phyloP scores from a whole-genome alignment of 2,888 invertebrate species.

The Thelaira solivaga region DNA sequence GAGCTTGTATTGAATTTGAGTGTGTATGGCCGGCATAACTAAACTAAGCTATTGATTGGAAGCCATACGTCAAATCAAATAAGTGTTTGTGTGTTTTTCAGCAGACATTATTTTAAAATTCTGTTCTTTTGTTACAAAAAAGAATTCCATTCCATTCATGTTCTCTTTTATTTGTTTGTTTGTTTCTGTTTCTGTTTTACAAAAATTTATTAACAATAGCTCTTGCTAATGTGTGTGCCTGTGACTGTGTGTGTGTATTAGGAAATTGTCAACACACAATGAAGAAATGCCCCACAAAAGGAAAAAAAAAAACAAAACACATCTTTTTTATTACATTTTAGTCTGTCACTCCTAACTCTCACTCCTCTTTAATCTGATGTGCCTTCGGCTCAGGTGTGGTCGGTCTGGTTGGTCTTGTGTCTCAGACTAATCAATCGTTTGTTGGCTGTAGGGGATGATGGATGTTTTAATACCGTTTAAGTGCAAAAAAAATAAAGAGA shows the following conservation, averaged over 20 bases:
- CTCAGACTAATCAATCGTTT: conserved; percentile 33
- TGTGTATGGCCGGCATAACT: no score
- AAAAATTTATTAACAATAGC: neutral
- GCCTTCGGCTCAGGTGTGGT: conserved; percentile 9
- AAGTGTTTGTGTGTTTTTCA: no score
- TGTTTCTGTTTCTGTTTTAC: neutral
- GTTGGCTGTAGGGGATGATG: conserved; percentile 24
- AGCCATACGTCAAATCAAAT: conserved; percentile 42
- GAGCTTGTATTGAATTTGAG: no score
- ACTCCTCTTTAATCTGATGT: conserved; percentile 41
- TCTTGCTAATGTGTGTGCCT: no score
- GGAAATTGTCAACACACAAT: conserved; percentile 36
- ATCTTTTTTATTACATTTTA: neutral
- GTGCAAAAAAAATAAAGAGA: conserved; percentile 10
- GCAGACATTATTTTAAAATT: neutral
- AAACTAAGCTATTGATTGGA: no score
- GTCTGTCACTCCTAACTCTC: conserved; percentile 1
- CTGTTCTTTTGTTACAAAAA: neutral
- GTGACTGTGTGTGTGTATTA: conserved; percentile 15
- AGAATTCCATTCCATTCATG: neutral
- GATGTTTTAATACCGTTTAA: conserved; percentile 13
- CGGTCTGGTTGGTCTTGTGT: conserved; percentile 11
- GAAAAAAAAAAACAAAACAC: no score
- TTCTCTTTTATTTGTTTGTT: neutral
- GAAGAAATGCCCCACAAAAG: neutral